A percentile compares a stretch with the other conserved stretches of the same genome.
Conservation (phyloP, 64 coral and sea anemone genomes). For the Montipora foliosa region DNA sequence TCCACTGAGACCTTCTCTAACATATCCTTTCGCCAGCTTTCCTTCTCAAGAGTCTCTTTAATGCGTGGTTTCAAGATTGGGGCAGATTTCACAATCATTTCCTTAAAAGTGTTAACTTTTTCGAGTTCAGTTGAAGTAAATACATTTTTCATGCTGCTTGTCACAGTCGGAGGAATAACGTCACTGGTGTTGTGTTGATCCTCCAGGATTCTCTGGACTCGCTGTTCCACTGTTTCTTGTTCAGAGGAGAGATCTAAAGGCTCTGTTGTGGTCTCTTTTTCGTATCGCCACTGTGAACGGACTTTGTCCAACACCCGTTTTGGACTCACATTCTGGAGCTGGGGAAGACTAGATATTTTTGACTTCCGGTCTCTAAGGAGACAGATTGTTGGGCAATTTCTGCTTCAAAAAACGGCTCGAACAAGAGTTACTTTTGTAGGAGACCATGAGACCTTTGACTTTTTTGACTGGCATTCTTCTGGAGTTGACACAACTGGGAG, state of each 20-base stretch:
- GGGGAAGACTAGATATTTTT: background rate
- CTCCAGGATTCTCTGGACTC: constrained; percentile 3
- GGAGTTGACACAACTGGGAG: background rate
- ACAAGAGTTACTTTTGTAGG: background rate
- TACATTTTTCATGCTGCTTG: background rate
- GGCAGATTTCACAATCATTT: constrained; percentile 28
- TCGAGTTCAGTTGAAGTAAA: background rate
- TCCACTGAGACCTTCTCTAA: background rate
- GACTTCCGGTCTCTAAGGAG: background rate
- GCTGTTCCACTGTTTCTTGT: constrained; percentile 7
- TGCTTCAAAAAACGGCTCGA: background rate
- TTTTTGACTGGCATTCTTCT: background rate
- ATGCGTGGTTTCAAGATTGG: constrained; percentile 41
- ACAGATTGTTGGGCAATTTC: background rate
- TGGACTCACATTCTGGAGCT: constrained; percentile 23
- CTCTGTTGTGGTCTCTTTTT: background rate
- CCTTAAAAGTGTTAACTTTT: constrained; percentile 10
- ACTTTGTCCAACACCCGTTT: constrained; percentile 17
- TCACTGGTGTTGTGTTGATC: constrained; percentile 39
- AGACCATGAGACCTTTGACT: background rate
- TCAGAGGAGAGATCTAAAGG: constrained; percentile 15
- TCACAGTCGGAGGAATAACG: constrained; percentile 51
- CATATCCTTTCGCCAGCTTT: constrained; percentile 13
- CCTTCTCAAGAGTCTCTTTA: constrained; percentile 11
- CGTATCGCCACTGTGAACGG: constrained; percentile 12